Percentiles rank a stretch among this genome's conserved stretches.
These are phyloP conservation scores for Dinomys branickii DNA, from an alignment of 2,113 vertebrate genomes.

Conservation along the genomic window DNA sequence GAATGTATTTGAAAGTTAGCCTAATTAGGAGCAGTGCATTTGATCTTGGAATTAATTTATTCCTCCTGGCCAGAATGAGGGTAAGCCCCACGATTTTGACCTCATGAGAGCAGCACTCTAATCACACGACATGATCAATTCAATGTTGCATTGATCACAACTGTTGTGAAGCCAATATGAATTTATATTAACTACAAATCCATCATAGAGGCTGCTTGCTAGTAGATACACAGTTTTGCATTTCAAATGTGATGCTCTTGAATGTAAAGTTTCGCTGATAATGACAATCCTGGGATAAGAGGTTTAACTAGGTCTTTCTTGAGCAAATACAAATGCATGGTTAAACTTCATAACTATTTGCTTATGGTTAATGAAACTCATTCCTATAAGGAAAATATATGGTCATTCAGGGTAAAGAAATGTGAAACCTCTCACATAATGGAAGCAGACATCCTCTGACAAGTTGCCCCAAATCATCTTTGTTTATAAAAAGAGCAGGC, in stretches of 20 bases:
- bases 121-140: not conserved
- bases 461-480: constrained; percentile 56
- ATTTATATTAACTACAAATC: constrained; percentile 24
- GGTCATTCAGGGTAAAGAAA: not conserved
- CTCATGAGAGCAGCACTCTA: not conserved
- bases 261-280: constrained; percentile 26
- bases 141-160: not conserved
- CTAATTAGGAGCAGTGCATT: constrained; percentile 6
- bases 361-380: not conserved
- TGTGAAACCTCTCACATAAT: not conserved
- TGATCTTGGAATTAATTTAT: not conserved
- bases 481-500: constrained; percentile 66
- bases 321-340: not conserved
- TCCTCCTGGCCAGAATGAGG: not conserved
- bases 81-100: not conserved
- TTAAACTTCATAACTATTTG: not conserved
- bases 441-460: not conserved
- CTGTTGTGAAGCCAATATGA: not conserved
- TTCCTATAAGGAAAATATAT: not conserved
- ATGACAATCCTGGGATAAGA: not conserved
- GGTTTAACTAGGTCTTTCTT: not conserved
- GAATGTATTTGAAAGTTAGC: not conserved
- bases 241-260: not conserved
- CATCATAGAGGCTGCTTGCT: not conserved
- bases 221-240: constrained; percentile 26